phyloP scores from a whole-genome alignment of 1,140 invertebrate species.

The Phymastichus coffea region DNA sequence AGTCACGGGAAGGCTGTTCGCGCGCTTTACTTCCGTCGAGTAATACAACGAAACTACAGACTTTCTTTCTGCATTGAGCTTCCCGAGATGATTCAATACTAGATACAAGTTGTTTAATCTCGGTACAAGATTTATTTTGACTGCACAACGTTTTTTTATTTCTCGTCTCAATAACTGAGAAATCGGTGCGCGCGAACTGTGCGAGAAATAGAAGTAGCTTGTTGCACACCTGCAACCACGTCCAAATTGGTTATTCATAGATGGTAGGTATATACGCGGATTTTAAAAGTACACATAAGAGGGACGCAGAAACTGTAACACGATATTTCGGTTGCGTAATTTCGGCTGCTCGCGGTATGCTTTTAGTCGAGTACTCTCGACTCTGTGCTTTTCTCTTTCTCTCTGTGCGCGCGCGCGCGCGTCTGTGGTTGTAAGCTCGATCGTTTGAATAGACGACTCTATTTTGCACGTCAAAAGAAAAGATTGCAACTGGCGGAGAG shows the following conservation, averaged over 20 bases:
- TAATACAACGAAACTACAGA: conserved; percentile 11
- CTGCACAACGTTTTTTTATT: not conserved
- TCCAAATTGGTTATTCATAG: not conserved
- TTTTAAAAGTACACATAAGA: conserved; percentile 15
- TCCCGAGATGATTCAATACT: conserved; percentile 6
- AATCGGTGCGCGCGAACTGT: no score
- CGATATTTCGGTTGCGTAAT: conserved; percentile 19
- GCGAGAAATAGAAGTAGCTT: no score
- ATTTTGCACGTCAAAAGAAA: no score
- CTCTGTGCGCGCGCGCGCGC: no score
- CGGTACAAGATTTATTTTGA: not conserved
- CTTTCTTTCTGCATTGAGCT: conserved; percentile 6
- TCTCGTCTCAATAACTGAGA: no score
- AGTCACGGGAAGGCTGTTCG: no score
- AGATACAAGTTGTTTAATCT: not conserved
- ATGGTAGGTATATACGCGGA: no score
- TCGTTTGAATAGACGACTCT: no score
- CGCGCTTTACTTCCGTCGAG: conserved; percentile 15
- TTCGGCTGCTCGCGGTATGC: not conserved
- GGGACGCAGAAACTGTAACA: not conserved
- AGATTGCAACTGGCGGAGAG: no score
- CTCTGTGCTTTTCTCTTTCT: no score
- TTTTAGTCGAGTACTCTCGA: not conserved
- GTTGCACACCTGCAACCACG: no score
- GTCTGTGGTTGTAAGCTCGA: no score